These are phyloP conservation scores for Meriones unguiculatus DNA, from an alignment of 2,113 vertebrate genomes.

Conservation along the genomic window DNA sequence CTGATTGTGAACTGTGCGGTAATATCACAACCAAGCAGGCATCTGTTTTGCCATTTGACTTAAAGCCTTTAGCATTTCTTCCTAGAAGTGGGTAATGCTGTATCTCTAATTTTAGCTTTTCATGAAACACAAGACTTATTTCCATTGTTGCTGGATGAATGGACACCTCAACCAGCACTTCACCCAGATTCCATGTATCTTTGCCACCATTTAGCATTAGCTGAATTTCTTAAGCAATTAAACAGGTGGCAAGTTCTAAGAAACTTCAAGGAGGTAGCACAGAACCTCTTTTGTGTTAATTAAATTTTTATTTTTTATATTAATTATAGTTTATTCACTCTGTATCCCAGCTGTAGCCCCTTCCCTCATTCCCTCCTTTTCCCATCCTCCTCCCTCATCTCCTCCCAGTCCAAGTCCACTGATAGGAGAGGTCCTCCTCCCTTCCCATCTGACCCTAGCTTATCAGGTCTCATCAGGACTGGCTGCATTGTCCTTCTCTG, in stretches of 20 bases:
- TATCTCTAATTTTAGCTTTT: neutral
- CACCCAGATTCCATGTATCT: fast-evolving
- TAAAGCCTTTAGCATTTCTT: neutral
- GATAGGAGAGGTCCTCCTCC: no score
- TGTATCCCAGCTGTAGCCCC: no score
- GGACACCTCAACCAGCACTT: neutral
- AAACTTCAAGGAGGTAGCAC: no score
- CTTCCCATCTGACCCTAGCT: no score
- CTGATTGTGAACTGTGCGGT: neutral
- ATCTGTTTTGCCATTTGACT: neutral
- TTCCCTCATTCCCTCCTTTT: no score
- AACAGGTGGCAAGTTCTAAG: neutral
- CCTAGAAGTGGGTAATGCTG: neutral
- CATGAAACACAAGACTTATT: neutral
- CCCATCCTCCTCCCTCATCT: no score
- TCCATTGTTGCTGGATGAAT: neutral
- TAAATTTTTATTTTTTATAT: no score
- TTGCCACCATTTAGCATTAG: neutral
- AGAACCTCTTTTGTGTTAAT: neutral
- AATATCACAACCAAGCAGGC: neutral
- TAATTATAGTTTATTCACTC: no score
- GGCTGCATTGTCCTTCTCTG: no score
- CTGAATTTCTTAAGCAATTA: neutral
- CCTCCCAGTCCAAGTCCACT: no score
- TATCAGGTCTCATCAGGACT: no score